These are phyloP conservation scores for Cepaea nemoralis DNA, from an alignment of 1,140 invertebrate genomes.

Conservation along the genomic window DNA sequence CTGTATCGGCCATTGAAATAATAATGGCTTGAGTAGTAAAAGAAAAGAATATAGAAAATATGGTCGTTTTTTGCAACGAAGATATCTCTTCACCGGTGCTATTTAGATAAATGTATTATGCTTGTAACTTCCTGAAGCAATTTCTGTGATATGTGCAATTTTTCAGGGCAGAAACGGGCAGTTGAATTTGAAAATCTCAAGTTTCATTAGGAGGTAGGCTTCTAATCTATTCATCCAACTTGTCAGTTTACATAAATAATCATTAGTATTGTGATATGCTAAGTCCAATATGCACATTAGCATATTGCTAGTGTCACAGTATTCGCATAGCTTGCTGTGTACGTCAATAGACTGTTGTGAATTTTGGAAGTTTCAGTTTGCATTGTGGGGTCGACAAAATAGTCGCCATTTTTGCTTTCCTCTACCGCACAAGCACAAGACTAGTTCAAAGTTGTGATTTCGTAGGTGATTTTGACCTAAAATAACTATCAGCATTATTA, in stretches of 20 bases:
- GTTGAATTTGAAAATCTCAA: background rate
- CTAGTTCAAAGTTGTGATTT: background rate
- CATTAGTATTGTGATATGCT: too few relatives aligned
- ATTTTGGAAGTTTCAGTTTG: too few relatives aligned
- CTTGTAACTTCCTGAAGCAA: constrained; percentile 28
- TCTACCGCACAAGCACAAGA: background rate
- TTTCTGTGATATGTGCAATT: constrained; percentile 37
- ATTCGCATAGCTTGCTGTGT: too few relatives aligned
- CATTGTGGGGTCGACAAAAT: too few relatives aligned
- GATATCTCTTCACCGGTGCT: constrained; percentile 35
- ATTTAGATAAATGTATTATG: constrained; percentile 32
- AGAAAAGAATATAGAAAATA: background rate
- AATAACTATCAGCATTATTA: too few relatives aligned
- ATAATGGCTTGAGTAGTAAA: background rate
- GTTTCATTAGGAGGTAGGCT: too few relatives aligned
- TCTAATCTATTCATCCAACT: too few relatives aligned
- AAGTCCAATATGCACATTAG: too few relatives aligned
- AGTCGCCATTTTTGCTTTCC: background rate
- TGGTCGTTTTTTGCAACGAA: constrained; percentile 5
- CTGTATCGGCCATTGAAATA: constrained; percentile 5
- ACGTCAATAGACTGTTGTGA: too few relatives aligned
- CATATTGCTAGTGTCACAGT: too few relatives aligned
- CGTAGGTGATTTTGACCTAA: background rate
- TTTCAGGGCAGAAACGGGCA: constrained; percentile 30
- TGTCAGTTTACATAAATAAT: too few relatives aligned